phyloP scores from a whole-genome alignment of 2,888 invertebrate genomes.

The Hypena proboscidalis region DNA sequence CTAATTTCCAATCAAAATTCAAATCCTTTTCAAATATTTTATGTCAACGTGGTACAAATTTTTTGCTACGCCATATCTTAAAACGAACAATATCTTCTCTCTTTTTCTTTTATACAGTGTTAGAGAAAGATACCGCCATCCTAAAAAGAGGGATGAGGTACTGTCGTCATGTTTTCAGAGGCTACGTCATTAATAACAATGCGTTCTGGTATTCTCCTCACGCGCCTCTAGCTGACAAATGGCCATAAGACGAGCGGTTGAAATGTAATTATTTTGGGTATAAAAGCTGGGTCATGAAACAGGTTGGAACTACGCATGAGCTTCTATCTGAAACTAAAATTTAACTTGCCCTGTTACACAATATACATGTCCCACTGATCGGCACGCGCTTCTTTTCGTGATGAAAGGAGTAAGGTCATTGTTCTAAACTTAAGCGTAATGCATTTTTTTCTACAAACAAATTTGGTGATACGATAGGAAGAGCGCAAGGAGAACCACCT shows the following conservation, averaged over 20 bases:
- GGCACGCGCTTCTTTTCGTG: too few species aligned
- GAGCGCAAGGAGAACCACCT: too few species aligned
- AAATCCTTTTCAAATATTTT: not conserved
- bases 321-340: not conserved
- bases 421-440: too few species aligned
- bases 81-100: not conserved
- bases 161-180: constrained; percentile 22
- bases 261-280: constrained; percentile 48
- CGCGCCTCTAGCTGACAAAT: constrained; percentile 50
- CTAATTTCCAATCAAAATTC: too few species aligned
- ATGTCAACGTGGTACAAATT: not conserved
- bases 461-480: too few species aligned
- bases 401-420: too few species aligned
- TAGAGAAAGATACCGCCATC: constrained; percentile 8
- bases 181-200: constrained; percentile 49
- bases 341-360: too few species aligned
- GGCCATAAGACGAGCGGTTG: constrained; percentile 44
- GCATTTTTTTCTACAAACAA: too few species aligned
- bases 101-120: not conserved
- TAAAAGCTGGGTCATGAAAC: constrained; percentile 24
- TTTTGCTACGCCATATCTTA: not conserved
- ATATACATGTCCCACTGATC: too few species aligned
- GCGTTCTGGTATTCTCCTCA: constrained; percentile 41
- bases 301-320: not conserved
- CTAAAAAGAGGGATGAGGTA: constrained; percentile 30